Evolutionary conservation across 2,888 invertebrate genomes (phyloP).

Genomic region (Agriopis marginaria): DNA sequence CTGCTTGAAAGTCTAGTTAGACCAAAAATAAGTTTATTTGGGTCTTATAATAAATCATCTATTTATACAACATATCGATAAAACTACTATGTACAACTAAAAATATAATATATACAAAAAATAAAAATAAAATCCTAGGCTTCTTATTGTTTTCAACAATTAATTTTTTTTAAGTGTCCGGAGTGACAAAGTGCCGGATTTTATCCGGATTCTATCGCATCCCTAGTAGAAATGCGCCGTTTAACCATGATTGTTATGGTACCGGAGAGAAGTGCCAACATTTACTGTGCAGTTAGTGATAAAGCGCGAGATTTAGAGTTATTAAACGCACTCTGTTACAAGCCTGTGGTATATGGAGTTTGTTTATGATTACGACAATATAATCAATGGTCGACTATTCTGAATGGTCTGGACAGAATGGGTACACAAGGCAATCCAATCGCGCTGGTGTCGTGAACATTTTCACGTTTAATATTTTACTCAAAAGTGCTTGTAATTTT

Average conservation of each 20-base stretch:
- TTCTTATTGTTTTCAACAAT: no score
- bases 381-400: not conserved
- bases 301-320: slow-evolving; percentile 42
- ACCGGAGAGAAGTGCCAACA: slow-evolving; percentile 29
- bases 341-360: slow-evolving; percentile 1
- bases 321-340: slow-evolving; percentile 25
- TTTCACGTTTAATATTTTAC: not conserved
- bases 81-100: no score
- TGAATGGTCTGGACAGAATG: slow-evolving; percentile 7
- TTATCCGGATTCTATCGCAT: slow-evolving; percentile 11
- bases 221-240: slow-evolving; percentile 13
- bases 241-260: slow-evolving; percentile 19
- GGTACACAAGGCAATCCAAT: not conserved
- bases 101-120: no score
- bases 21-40: no score
- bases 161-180: no score
- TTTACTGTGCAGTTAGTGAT: slow-evolving; percentile 40
- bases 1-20: no score
- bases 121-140: no score
- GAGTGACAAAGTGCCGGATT: not conserved
- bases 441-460: not conserved
- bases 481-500: no score
- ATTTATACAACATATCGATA: no score
- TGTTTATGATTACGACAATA: slow-evolving; percentile 9
- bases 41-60: no score